Evolutionary conservation across 1,140 invertebrate species (phyloP).

Genomic region (Neomicropteryx cornuta): DNA sequence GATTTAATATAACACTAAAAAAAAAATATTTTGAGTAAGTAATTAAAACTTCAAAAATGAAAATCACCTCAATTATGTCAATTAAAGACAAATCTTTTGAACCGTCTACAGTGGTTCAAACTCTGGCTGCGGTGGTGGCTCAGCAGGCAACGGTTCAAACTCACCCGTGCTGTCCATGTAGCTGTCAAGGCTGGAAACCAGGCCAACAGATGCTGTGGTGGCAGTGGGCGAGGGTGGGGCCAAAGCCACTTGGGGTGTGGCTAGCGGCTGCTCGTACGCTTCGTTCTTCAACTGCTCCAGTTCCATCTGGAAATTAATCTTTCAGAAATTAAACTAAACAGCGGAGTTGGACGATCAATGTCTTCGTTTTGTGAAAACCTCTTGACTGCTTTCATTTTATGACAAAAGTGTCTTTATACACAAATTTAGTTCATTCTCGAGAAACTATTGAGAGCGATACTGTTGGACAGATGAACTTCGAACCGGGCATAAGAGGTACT

Average conservation of each 20-base stretch:
- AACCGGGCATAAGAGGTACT: too few relatives aligned
- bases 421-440: too few relatives aligned
- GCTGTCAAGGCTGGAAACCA: conserved; percentile 11
- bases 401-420: too few relatives aligned
- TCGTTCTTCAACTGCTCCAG: conserved; percentile 28
- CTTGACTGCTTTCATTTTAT: too few relatives aligned
- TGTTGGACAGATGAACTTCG: too few relatives aligned
- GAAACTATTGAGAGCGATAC: too few relatives aligned
- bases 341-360: not conserved
- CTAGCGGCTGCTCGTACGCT: conserved; percentile 32
- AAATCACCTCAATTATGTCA: too few relatives aligned
- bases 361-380: not conserved
- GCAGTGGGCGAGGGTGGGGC: conserved; percentile 19
- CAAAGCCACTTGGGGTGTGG: conserved; percentile 32
- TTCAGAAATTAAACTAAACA: too few relatives aligned
- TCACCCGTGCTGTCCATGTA: conserved; percentile 27
- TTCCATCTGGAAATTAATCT: conserved; percentile 26
- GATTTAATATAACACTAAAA: too few relatives aligned
- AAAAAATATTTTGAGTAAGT: too few relatives aligned
- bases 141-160: conserved; percentile 36
- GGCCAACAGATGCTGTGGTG: not conserved
- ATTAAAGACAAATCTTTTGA: too few relatives aligned
- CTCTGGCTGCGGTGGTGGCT: conserved; percentile 36
- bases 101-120: conserved; percentile 35
- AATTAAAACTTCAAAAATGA: too few relatives aligned